Conservation (phyloP, 1,140 invertebrate species). For the Neomicropteryx cornuta region DNA sequence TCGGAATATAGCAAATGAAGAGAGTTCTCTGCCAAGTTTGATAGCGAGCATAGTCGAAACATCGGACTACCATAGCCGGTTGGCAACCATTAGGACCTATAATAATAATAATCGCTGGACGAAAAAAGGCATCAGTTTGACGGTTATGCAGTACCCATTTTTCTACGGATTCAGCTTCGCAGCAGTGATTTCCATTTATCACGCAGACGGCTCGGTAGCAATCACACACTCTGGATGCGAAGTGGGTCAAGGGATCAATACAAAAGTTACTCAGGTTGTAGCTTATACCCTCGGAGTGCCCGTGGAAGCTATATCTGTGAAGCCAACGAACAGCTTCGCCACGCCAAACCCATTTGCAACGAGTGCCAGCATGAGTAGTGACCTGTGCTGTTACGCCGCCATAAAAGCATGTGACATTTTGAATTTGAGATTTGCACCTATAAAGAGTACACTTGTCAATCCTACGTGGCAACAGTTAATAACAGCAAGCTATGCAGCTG, state of each 20-base stretch:
- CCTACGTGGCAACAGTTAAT: constrained; percentile 54
- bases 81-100: constrained; percentile 43
- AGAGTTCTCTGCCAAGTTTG: constrained; percentile 42
- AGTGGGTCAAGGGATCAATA: constrained; percentile 77
- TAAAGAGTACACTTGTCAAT: constrained; percentile 42
- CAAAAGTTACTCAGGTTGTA: constrained; percentile 63
- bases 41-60: constrained; percentile 46
- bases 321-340: constrained; percentile 50
- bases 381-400: constrained; percentile 44
- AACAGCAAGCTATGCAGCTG: constrained; percentile 35
- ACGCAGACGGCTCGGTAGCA: constrained; percentile 63
- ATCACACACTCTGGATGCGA: constrained; percentile 71
- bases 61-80: constrained; percentile 48
- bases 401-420: constrained; percentile 55
- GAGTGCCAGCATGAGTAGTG: constrained; percentile 48
- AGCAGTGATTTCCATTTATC: constrained; percentile 59
- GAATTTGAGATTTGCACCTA: constrained; percentile 46
- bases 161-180: constrained; percentile 46
- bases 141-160: constrained; percentile 55
- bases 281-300: constrained; percentile 60
- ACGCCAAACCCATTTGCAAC: constrained; percentile 50
- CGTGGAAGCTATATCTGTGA: constrained; percentile 53
- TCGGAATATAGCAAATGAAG: constrained; percentile 45
- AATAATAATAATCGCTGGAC: constrained; percentile 66
- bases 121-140: constrained; percentile 57